phyloP scores from a whole-genome alignment of 1,140 invertebrate species.

The Leptinotarsa defecta region DNA sequence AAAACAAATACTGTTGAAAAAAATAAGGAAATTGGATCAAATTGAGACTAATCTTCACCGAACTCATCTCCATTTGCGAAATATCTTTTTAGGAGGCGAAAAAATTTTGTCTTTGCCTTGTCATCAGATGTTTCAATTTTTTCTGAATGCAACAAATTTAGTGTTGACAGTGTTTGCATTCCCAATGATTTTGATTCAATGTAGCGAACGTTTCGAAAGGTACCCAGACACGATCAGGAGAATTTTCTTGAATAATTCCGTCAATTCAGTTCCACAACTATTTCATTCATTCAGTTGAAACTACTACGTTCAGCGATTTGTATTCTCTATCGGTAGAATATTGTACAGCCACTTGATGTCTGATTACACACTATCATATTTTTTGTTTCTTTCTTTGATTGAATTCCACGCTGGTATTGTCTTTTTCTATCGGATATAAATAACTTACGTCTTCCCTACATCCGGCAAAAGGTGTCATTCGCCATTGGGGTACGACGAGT shows the following conservation, averaged over 20 bases:
- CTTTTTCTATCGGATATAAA: constrained; percentile 51
- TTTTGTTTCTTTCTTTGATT: constrained; percentile 44
- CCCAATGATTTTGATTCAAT: too few species aligned
- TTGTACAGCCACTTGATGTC: constrained; percentile 51
- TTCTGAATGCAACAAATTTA: too few species aligned
- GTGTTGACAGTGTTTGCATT: too few species aligned
- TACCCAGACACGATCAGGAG: too few species aligned
- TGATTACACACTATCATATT: constrained; percentile 55
- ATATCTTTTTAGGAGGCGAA: too few species aligned
- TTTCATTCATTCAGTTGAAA: constrained; percentile 8
- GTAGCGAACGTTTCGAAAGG: too few species aligned
- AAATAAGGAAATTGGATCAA: too few species aligned
- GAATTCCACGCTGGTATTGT: constrained; percentile 21
- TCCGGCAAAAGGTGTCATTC: constrained; percentile 49
- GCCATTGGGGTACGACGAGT: constrained; percentile 28
- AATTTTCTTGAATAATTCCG: background rate
- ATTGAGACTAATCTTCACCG: too few species aligned
- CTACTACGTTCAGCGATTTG: constrained; percentile 38
- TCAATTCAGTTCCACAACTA: constrained; percentile 9
- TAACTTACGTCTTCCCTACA: constrained; percentile 52
- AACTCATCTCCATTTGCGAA: too few species aligned
- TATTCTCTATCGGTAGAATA: constrained; percentile 46
- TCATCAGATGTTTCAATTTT: too few species aligned
- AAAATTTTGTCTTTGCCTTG: too few species aligned
- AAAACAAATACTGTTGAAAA: too few species aligned